A percentile compares a stretch with the other conserved stretches of the same genome.
Conservation (phyloP, 1,140 invertebrate genomes). For the Zaprionus capensis region DNA sequence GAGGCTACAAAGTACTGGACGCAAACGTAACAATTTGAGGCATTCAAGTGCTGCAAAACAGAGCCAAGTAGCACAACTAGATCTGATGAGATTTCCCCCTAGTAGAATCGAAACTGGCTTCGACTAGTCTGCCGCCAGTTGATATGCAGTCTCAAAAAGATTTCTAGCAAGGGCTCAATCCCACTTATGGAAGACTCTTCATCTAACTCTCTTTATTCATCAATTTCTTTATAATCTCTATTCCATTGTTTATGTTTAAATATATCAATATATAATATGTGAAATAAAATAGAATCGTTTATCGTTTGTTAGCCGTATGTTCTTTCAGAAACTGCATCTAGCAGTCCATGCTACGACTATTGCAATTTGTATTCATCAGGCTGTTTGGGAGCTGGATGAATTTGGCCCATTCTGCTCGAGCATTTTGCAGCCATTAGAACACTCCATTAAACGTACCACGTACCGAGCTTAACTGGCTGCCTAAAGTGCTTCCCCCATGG, state of each 20-base stretch:
- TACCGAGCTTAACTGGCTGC: slow-evolving; percentile 23
- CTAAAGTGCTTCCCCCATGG: slow-evolving; percentile 32
- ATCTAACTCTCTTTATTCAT: too few relatives aligned
- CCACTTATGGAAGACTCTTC: too few relatives aligned
- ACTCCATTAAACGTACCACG: slow-evolving; percentile 41
- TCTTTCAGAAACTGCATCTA: not conserved
- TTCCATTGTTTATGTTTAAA: too few relatives aligned
- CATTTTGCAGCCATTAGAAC: slow-evolving; percentile 35
- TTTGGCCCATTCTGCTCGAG: slow-evolving; percentile 24
- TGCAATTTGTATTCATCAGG: slow-evolving; percentile 34
- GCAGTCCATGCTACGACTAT: not conserved
- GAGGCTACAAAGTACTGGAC: slow-evolving; percentile 25
- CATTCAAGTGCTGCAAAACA: slow-evolving; percentile 20
- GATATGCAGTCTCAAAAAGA: not conserved
- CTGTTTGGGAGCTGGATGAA: slow-evolving; percentile 5
- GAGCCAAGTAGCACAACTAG: slow-evolving; percentile 18
- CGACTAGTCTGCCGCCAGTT: not conserved
- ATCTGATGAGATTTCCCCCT: slow-evolving; percentile 19
- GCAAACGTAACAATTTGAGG: slow-evolving; percentile 33
- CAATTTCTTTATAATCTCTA: too few relatives aligned
- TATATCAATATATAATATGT: not conserved
- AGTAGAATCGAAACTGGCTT: not conserved
- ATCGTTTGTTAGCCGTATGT: slow-evolving; percentile 14
- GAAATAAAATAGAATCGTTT: not conserved
- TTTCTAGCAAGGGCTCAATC: not conserved